Evolutionary conservation across 2,888 invertebrate species (phyloP).

Genomic region (Eupeodes latifasciatus): DNA sequence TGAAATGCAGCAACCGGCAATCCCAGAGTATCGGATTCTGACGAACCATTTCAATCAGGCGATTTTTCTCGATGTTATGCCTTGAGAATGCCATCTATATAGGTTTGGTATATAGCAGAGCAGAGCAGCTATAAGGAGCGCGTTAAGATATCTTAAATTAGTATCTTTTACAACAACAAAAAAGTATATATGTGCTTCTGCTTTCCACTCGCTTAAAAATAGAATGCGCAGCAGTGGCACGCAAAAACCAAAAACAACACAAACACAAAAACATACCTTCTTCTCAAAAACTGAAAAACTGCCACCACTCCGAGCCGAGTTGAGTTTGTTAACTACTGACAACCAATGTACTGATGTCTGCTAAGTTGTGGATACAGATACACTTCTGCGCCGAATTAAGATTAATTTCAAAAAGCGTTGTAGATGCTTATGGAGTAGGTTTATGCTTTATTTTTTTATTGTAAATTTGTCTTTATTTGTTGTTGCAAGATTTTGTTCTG

Average conservation of each 20-base stretch:
- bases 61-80: conserved; percentile 83
- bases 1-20: conserved; percentile 83
- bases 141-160: conserved; percentile 5
- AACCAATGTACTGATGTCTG: conserved; percentile 26
- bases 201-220: conserved; percentile 51
- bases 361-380: conserved; percentile 41
- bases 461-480: not conserved
- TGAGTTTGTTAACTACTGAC: conserved; percentile 21
- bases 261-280: conserved; percentile 10
- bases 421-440: conserved; percentile 34
- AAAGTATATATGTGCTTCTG: not conserved
- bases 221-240: conserved; percentile 71
- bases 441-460: conserved; percentile 35
- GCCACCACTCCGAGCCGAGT: conserved; percentile 44
- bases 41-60: conserved; percentile 83
- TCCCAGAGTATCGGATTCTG: conserved; percentile 83
- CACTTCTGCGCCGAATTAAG: conserved; percentile 29
- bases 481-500: conserved; percentile 9
- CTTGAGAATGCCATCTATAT: conserved; percentile 82
- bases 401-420: conserved; percentile 45
- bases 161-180: not conserved
- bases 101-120: not conserved
- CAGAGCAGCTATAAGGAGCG: not conserved
- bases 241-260: conserved; percentile 16
- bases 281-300: not conserved